A percentile compares a stretch with the other conserved stretches of the same genome.
Conservation (phyloP, 2,888 invertebrate genomes). For the Imbricaverruca yamaguchii region DNA sequence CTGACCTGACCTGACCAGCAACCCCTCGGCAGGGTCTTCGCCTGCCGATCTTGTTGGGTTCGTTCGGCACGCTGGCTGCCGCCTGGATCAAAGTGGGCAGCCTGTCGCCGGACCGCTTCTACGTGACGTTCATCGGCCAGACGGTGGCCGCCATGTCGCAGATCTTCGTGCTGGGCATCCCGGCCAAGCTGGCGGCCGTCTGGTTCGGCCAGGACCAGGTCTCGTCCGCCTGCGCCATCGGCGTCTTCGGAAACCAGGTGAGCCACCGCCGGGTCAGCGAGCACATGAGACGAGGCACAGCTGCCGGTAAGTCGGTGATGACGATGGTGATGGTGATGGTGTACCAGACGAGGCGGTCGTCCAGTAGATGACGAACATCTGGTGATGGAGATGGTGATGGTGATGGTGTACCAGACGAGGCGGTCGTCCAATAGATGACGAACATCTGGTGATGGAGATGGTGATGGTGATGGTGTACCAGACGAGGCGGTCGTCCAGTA, state of each 20-base stretch:
- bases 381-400: too few species aligned
- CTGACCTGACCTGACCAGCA: too few species aligned
- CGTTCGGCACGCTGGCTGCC: constrained; percentile 75
- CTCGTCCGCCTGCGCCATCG: constrained; percentile 92
- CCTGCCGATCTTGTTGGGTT: constrained; percentile 69
- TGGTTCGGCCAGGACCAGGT: constrained; percentile 98
- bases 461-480: too few species aligned
- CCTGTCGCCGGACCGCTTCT: constrained; percentile 73
- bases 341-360: too few species aligned
- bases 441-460: too few species aligned
- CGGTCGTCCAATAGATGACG: too few species aligned
- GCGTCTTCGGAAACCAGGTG: constrained; percentile 98
- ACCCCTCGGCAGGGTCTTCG: constrained; percentile 63
- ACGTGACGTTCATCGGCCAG: constrained; percentile 82
- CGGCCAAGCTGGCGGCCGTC: constrained; percentile 85
- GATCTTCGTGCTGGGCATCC: constrained; percentile 86
- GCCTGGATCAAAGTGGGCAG: constrained; percentile 71
- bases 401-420: too few species aligned
- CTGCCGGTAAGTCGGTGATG: too few species aligned
- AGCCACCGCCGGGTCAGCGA: constrained; percentile 27
- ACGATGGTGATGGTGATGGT: too few species aligned
- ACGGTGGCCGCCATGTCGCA: constrained; percentile 67
- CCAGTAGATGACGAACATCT: too few species aligned
- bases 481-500: too few species aligned
- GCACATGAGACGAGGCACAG: too few species aligned